Evolutionary conservation across 2,113 vertebrate genomes (phyloP).

Genomic region (Brachirus orientalis): DNA sequence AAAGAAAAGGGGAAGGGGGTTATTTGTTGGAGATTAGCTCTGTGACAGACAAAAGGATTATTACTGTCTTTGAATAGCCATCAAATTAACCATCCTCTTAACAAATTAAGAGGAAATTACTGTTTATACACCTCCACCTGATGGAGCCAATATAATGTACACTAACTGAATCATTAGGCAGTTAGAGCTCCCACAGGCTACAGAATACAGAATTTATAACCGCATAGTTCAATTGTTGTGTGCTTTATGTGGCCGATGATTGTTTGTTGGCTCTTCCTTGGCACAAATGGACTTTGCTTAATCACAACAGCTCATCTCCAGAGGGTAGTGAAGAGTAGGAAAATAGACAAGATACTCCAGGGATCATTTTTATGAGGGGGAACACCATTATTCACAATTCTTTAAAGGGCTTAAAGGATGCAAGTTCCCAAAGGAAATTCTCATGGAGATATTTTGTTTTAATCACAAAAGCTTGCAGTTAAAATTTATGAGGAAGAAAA

Average conservation of each 20-base stretch:
- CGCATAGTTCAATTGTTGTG: conserved; percentile 31
- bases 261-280: conserved; percentile 43
- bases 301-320: conserved; percentile 58
- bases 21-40: conserved; percentile 53
- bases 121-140: conserved; percentile 61
- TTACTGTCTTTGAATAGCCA: conserved; percentile 65
- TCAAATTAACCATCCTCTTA: conserved; percentile 68
- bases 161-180: conserved; percentile 69
- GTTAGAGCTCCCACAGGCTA: conserved; percentile 65
- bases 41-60: conserved; percentile 59
- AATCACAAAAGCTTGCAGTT: conserved; percentile 79
- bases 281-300: conserved; percentile 53
- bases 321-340: conserved; percentile 44
- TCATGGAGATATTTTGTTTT: conserved; percentile 77
- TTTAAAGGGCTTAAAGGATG: conserved; percentile 78
- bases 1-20: neutral
- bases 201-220: conserved; percentile 56
- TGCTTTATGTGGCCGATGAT: conserved; percentile 28
- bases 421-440: conserved; percentile 73
- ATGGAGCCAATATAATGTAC: conserved; percentile 63
- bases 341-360: conserved; percentile 67
- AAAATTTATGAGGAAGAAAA: conserved; percentile 79
- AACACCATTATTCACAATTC: conserved; percentile 75
- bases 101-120: conserved; percentile 65
- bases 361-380: conserved; percentile 73